These are phyloP conservation scores for Ceratothoa steindachneri DNA, from an alignment of 2,888 invertebrate species.

Conservation along the genomic window DNA sequence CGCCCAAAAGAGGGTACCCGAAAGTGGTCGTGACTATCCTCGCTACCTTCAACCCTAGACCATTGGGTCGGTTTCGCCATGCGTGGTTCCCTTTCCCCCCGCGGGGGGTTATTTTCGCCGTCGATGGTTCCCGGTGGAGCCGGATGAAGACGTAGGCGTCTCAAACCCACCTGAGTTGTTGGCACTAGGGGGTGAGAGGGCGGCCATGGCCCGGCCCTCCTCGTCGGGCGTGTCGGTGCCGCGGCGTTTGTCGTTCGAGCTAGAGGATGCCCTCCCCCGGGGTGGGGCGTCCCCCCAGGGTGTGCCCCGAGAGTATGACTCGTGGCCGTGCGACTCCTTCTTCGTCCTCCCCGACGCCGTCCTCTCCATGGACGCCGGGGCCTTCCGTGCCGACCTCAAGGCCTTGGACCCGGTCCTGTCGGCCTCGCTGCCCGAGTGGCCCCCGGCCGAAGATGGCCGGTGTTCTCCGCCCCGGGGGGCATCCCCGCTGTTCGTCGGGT, in stretches of 20 bases:
- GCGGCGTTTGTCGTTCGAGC: conserved; percentile 31
- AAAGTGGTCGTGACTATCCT: no score
- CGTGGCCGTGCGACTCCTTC: conserved; percentile 46
- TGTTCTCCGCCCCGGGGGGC: conserved; percentile 1
- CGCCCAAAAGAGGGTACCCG: no score
- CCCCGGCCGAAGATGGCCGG: not conserved
- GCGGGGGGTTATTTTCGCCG: no score
- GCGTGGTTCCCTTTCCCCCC: no score
- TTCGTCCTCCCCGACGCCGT: conserved; percentile 43
- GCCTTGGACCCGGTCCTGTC: conserved; percentile 42
- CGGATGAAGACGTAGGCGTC: no score
- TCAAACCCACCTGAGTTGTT: no score
- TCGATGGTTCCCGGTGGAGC: no score
- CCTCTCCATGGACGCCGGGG: conserved; percentile 42
- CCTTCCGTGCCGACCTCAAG: conserved; percentile 40
- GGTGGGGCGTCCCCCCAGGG: conserved; percentile 15
- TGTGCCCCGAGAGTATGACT: conserved; percentile 42
- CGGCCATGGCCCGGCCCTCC: conserved; percentile 42
- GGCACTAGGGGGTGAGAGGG: no score
- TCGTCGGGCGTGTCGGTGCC: conserved; percentile 44
- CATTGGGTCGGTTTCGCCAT: no score
- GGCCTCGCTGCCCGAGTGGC: conserved; percentile 44
- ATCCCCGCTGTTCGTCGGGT: not conserved
- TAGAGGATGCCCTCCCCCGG: conserved; percentile 26
- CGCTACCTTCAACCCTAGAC: no score